phyloP scores from a whole-genome alignment of 2,888 invertebrate species.

The Stenotaenia linearis region DNA sequence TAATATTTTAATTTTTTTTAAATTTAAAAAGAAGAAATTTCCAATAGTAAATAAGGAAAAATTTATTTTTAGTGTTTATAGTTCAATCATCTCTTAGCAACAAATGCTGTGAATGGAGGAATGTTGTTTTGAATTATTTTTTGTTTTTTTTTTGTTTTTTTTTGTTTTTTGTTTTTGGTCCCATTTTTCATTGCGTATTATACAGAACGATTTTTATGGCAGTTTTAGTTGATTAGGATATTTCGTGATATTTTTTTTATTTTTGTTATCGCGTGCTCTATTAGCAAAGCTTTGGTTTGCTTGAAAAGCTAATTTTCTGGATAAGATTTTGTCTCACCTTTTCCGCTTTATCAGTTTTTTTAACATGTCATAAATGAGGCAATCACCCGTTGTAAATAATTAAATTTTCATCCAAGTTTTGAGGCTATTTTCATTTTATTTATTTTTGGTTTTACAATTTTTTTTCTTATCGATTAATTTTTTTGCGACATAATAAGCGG shows the following conservation, averaged over 20 bases:
- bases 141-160: neutral
- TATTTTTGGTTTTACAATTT: neutral
- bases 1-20: neutral
- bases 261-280: neutral
- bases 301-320: neutral
- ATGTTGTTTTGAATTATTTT: neutral
- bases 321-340: neutral
- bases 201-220: neutral
- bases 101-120: neutral
- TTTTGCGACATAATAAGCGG: neutral
- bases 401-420: too few species aligned
- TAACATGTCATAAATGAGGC: neutral
- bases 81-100: neutral
- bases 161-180: neutral
- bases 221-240: neutral
- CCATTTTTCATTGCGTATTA: neutral
- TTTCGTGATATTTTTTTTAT: neutral
- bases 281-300: neutral
- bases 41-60: too few species aligned
- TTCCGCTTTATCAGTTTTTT: neutral
- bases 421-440: too few species aligned
- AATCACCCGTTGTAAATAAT: neutral
- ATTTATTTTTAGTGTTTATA: neutral
- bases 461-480: neutral
- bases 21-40: neutral